phyloP scores from a whole-genome alignment of 2,797 vertebrate genomes.

The Premnoplex brunnescens region DNA sequence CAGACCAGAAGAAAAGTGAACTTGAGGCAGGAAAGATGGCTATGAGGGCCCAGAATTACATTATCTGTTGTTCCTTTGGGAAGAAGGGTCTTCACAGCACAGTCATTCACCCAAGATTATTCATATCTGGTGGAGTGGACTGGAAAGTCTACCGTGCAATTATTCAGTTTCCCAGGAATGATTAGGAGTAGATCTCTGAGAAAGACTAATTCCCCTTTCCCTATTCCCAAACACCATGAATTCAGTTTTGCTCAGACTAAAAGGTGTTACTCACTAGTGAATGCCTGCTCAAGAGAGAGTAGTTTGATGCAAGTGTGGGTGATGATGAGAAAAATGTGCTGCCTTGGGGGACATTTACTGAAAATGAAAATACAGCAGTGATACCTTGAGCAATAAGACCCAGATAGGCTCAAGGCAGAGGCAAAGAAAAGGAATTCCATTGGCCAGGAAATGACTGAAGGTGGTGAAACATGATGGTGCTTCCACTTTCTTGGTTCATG shows the following conservation, averaged over 20 bases:
- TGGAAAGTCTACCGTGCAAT: not conserved
- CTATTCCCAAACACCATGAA: not conserved
- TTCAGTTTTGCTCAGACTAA: not conserved
- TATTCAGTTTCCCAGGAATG: not conserved
- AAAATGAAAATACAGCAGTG: not conserved
- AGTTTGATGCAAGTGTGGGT: not conserved
- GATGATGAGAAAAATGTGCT: not conserved
- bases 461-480: accelerated
- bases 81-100: not conserved
- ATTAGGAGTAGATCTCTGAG: not conserved
- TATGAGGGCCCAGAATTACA: not conserved
- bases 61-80: not conserved
- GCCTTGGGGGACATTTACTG: not conserved
- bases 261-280: not conserved
- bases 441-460: not conserved
- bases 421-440: not conserved
- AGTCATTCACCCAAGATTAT: not conserved
- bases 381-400: not conserved
- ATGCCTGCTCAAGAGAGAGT: not conserved
- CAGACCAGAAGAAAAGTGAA: not conserved
- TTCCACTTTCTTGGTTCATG: not conserved
- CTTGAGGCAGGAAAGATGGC: not conserved
- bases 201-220: not conserved
- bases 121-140: not conserved
- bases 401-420: not conserved